Evolutionary conservation across 2,797 vertebrate genomes (phyloP).

Genomic region (Peromyscus attwateri): DNA sequence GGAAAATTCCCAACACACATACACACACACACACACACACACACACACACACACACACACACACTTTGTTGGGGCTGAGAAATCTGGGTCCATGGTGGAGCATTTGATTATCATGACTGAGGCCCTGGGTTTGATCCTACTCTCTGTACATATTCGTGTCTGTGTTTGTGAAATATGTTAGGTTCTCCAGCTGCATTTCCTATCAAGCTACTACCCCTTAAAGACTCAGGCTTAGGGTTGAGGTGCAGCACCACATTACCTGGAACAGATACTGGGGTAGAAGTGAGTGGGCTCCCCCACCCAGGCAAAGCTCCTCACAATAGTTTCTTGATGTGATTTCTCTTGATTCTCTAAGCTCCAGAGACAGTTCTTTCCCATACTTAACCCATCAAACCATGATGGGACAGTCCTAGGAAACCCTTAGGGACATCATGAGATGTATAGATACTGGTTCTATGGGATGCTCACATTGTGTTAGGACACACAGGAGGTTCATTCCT

Average conservation of each 20-base stretch:
- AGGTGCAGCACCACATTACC: neutral
- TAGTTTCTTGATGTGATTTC: neutral
- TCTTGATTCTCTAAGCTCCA: neutral
- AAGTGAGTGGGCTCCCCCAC: neutral
- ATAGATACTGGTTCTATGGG: neutral
- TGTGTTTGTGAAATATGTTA: neutral
- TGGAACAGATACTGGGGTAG: neutral
- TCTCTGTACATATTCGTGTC: neutral
- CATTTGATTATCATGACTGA: neutral
- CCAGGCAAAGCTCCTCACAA: neutral
- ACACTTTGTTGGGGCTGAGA: neutral
- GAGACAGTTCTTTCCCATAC: neutral
- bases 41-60: too few species aligned
- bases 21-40: too few species aligned
- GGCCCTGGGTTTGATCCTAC: neutral
- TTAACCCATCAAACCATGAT: neutral
- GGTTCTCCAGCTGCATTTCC: neutral
- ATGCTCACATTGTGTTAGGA: neutral
- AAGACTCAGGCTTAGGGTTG: neutral
- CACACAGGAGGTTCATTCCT: neutral
- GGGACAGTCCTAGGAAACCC: neutral
- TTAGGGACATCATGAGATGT: neutral
- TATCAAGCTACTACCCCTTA: neutral
- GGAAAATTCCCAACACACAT: too few species aligned
- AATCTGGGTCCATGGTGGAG: neutral